Conservation (phyloP, 2,113 vertebrate species). For the Bos indicus region DNA sequence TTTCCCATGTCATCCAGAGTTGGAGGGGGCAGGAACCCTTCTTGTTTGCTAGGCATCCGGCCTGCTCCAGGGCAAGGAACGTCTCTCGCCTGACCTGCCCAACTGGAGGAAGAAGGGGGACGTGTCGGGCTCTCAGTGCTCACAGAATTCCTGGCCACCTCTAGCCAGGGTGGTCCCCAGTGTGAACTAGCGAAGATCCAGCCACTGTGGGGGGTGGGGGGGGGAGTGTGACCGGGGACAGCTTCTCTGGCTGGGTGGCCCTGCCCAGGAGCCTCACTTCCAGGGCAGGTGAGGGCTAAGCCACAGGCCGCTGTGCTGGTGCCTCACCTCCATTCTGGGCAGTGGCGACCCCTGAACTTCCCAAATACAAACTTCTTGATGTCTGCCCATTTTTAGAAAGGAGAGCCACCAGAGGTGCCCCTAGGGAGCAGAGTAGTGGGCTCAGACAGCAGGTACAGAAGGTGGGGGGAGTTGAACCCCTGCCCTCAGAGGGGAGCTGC, state of each 20-base stretch:
- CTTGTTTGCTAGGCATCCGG: slow-evolving; percentile 76
- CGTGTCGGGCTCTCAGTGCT: not conserved
- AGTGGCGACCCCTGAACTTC: slow-evolving; percentile 86
- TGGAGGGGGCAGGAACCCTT: slow-evolving; percentile 82
- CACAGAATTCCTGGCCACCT: not conserved
- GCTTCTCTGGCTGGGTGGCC: not conserved
- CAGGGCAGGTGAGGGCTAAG: not conserved
- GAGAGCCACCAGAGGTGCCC: not conserved
- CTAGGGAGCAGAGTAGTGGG: not conserved
- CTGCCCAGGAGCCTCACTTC: not conserved
- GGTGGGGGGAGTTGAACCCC: not conserved
- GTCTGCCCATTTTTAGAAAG: slow-evolving; percentile 80
- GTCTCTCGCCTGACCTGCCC: slow-evolving; percentile 83
- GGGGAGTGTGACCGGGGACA: not conserved
- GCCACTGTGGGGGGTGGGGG: not conserved
- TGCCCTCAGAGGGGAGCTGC: not conserved
- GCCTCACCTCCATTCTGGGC: slow-evolving; percentile 87
- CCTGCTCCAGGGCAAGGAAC: slow-evolving; percentile 86
- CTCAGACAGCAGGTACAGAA: not conserved
- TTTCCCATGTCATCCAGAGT: slow-evolving; percentile 84
- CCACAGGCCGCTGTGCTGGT: not conserved
- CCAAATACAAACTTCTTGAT: slow-evolving; percentile 83
- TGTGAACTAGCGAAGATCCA: not conserved
- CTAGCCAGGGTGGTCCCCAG: not conserved
- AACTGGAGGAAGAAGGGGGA: not conserved